phyloP scores from a whole-genome alignment of 2,113 vertebrate species.

The Cervus canadensis region DNA sequence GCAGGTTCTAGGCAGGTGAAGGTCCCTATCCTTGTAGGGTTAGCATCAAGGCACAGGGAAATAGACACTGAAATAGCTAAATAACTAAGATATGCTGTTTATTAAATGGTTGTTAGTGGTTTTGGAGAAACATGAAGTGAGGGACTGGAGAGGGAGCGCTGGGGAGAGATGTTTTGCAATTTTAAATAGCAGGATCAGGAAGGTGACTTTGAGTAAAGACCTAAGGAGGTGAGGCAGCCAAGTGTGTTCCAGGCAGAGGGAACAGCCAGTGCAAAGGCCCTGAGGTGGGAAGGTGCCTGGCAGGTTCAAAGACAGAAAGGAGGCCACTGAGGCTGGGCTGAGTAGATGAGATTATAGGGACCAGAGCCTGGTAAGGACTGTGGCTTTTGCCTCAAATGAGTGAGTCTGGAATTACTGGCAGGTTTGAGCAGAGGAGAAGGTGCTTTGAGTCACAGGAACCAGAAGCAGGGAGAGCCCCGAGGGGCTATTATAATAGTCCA shows the following conservation, averaged over 20 bases:
- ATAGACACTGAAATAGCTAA: rapidly evolving
- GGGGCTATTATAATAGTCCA: background rate
- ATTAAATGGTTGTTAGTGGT: background rate
- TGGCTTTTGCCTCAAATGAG: background rate
- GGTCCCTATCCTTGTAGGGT: background rate
- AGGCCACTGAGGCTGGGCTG: background rate
- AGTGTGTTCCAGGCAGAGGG: background rate
- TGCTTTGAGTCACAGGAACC: background rate
- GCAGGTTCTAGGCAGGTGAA: background rate
- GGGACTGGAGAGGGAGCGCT: rapidly evolving
- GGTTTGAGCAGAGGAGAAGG: background rate
- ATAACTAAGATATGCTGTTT: background rate
- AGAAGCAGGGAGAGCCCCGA: background rate
- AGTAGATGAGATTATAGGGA: background rate
- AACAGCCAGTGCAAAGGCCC: background rate
- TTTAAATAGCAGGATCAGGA: background rate
- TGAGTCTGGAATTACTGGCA: background rate
- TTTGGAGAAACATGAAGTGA: rapidly evolving
- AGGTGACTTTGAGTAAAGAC: background rate
- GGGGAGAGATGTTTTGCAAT: background rate
- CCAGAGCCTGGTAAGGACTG: background rate
- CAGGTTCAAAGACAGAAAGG: background rate
- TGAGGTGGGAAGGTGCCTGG: background rate
- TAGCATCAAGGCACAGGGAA: background rate
- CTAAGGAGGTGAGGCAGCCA: background rate